phyloP scores from a whole-genome alignment of 1,140 invertebrate species.

The Drosophila busckii region DNA sequence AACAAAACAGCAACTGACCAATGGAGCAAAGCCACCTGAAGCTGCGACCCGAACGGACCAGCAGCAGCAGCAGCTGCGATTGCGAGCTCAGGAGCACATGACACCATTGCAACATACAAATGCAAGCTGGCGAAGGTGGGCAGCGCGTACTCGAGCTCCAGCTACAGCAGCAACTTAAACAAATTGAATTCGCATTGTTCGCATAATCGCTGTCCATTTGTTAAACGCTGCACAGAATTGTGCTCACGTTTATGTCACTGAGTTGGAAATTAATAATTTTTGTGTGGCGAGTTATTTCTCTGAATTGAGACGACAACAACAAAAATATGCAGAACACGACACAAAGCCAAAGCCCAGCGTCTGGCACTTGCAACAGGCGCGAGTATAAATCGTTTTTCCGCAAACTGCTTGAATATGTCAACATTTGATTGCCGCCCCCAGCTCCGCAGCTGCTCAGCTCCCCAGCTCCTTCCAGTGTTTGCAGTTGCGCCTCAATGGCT shows the following conservation, averaged over 20 bases:
- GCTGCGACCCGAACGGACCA: constrained; percentile 28
- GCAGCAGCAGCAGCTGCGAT: constrained; percentile 4
- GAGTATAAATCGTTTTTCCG: constrained; percentile 1
- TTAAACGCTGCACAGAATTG: constrained; percentile 56
- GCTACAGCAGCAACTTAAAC: constrained; percentile 45
- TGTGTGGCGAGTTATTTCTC: constrained; percentile 24
- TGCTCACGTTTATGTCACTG: constrained; percentile 70
- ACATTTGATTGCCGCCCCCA: constrained; percentile 16
- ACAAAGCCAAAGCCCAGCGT: constrained; percentile 17
- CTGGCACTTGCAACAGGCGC: constrained; percentile 35
- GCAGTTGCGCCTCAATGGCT: constrained; percentile 36
- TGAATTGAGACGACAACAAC: constrained; percentile 28
- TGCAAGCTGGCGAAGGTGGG: background rate
- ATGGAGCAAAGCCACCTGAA: constrained; percentile 53
- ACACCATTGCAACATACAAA: constrained; percentile 10
- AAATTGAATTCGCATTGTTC: constrained; percentile 75
- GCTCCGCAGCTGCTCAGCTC: background rate
- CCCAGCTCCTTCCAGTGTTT: background rate
- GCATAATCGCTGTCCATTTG: constrained; percentile 61
- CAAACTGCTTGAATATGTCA: constrained; percentile 16
- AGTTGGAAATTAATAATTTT: constrained; percentile 54
- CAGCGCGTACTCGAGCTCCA: constrained; percentile 21
- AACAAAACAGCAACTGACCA: constrained; percentile 63
- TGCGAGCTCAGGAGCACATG: constrained; percentile 15
- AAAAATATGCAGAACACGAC: background rate